phyloP scores from a whole-genome alignment of 2,797 vertebrate species.

The Yasuhikotakia modesta region DNA sequence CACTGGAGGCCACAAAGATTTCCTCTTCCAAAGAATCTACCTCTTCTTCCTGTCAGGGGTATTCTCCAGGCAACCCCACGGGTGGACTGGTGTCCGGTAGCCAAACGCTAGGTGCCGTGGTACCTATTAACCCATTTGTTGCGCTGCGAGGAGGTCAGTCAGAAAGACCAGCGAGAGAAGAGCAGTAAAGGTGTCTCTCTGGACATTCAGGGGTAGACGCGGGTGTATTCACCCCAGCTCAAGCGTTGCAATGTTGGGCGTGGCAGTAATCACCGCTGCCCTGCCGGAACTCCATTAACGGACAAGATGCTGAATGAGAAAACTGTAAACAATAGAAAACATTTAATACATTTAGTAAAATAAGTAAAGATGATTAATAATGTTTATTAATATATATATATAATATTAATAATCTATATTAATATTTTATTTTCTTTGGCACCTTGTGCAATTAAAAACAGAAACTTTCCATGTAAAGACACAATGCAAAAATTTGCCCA shows the following conservation, averaged over 20 bases:
- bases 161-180: constrained; percentile 54
- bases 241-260: constrained; percentile 70
- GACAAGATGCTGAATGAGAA: constrained; percentile 40
- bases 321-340: constrained; percentile 62
- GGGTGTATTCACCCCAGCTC: constrained; percentile 48
- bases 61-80: constrained; percentile 20
- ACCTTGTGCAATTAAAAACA: too few relatives aligned
- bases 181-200: constrained; percentile 19
- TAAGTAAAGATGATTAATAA: too few relatives aligned
- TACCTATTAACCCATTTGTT: constrained; percentile 85
- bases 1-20: constrained; percentile 10
- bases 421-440: too few relatives aligned
- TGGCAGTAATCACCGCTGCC: constrained; percentile 83
- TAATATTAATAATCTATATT: neutral
- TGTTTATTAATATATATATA: too few relatives aligned
- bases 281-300: constrained; percentile 88
- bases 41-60: constrained; percentile 22
- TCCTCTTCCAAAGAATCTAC: constrained; percentile 6
- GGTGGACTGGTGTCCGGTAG: constrained; percentile 50
- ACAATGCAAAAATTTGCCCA: too few relatives aligned
- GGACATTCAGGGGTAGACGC: constrained; percentile 52
- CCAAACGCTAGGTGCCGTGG: constrained; percentile 49
- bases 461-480: too few relatives aligned
- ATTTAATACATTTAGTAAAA: too few relatives aligned
- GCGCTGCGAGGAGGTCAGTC: constrained; percentile 66